Base-by-base conservation (phyloP, 2,888 invertebrate species). In the Cheilosia soror region DNA sequence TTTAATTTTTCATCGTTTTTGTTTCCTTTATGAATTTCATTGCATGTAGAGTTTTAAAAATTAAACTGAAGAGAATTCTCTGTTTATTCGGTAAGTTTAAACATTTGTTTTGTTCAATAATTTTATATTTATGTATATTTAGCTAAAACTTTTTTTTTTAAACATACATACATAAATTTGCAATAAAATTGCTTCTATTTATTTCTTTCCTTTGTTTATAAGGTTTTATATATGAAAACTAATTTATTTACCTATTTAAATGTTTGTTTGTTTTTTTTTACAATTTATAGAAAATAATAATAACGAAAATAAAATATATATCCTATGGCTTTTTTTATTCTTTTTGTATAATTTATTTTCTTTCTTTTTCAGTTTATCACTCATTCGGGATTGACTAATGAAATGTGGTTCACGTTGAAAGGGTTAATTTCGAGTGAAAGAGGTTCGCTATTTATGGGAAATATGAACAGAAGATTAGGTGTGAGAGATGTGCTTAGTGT, bases 181-280 rank as follows among this genome's bases (percentile, higher is more conserved):
- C 69, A 65, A 65, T 78, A 63, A 77, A 68, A 77, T 78, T 78
- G 65, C 78, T n/a, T 29, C 51, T 78, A 63, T 71, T n/a, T 58
- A 5, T 47, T 13, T 9, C 37, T 44, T 31, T 33, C 27, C 51
- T 51, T 63, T 79, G 5, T 15, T 65, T 69, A 44, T 53, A 37
- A 15, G 40, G 44, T 9, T 81, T 68, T 51, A 13, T 66, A 47
- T 66, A 31, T 65, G 58, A 66, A 81, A 81, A 68, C 51, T 57
- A 79, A 84, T 75, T 84, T 84, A 84, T 72, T 80, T 84, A 80
- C 69, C 80, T 84, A 84, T 49, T 55, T 66, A 29, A 4, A 76
- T 66, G 55, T 60, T 49, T 55, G 20, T 20, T 20, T 44, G n/a
- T 73, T 72, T 66, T 66, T 68, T 27, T 55, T 68, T 42, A 51